Evolutionary conservation across 2,797 vertebrate genomes (phyloP).

Genomic region (Tapirus indicus): DNA sequence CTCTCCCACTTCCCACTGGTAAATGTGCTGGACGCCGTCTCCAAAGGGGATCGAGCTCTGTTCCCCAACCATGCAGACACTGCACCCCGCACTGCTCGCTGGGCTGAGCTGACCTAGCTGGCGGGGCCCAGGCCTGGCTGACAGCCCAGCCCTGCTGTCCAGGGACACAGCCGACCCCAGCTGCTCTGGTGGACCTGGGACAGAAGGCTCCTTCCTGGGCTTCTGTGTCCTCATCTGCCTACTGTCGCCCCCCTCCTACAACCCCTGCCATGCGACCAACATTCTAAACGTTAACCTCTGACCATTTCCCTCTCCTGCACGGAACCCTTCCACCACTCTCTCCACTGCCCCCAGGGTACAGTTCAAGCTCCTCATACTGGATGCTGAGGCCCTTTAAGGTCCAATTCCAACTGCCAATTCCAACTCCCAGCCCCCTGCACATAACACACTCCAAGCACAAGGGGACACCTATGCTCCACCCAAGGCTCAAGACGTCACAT

Average conservation of each 20-base stretch:
- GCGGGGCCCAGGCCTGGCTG: background rate
- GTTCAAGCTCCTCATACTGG: background rate
- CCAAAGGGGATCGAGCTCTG: constrained; percentile 81
- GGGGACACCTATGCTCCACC: background rate
- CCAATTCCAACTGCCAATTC: background rate
- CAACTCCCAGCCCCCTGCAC: background rate
- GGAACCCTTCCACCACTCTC: background rate
- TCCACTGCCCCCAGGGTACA: background rate
- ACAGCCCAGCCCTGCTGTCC: background rate
- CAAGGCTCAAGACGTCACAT: background rate
- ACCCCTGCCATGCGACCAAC: background rate
- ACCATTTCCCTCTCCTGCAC: background rate
- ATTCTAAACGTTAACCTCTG: background rate
- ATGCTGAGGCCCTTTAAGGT: background rate
- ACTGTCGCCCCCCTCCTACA: background rate
- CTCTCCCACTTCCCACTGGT: constrained; percentile 88
- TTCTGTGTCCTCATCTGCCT: background rate
- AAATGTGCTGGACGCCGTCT: constrained; percentile 83
- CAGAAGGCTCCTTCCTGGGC: background rate
- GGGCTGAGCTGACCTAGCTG: background rate
- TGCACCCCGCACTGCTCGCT: accelerated
- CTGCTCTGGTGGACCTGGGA: background rate
- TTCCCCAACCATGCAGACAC: constrained; percentile 80
- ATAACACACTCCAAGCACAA: background rate
- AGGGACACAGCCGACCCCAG: background rate